phyloP scores from a whole-genome alignment of 2,113 vertebrate species.

The Orthonyx spaldingii region DNA sequence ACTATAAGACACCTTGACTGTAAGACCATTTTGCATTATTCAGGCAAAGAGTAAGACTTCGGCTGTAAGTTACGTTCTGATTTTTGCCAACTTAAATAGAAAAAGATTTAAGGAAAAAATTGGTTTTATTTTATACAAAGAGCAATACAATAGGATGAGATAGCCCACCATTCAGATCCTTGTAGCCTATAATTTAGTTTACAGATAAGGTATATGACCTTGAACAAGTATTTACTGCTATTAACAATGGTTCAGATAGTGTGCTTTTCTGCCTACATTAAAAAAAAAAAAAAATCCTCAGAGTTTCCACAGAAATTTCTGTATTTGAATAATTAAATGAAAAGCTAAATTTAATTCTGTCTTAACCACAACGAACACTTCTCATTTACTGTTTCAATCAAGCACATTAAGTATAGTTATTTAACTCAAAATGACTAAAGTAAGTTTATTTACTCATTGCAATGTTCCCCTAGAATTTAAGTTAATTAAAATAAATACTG shows the following conservation, averaged over 20 bases:
- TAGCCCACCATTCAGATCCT: background rate
- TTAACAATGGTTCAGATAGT: rapidly evolving
- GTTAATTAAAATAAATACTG: background rate
- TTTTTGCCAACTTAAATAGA: background rate
- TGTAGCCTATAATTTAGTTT: background rate
- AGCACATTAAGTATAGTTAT: background rate
- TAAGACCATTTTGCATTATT: background rate
- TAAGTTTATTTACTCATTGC: background rate
- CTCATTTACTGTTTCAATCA: background rate
- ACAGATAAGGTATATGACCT: background rate
- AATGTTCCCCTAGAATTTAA: background rate
- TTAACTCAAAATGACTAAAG: background rate
- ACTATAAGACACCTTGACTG: background rate
- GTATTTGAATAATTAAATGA: background rate
- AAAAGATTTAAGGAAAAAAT: background rate
- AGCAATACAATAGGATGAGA: background rate
- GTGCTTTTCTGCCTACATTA: background rate
- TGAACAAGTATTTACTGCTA: background rate
- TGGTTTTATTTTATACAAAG: background rate
- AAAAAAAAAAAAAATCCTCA: background rate
- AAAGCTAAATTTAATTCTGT: background rate
- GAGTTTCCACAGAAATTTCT: background rate
- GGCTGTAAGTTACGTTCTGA: background rate
- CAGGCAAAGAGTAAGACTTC: background rate
- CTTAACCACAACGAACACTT: background rate